Evolutionary conservation across 2,888 invertebrate species (phyloP).

Genomic region (Stratiomys singularior): DNA sequence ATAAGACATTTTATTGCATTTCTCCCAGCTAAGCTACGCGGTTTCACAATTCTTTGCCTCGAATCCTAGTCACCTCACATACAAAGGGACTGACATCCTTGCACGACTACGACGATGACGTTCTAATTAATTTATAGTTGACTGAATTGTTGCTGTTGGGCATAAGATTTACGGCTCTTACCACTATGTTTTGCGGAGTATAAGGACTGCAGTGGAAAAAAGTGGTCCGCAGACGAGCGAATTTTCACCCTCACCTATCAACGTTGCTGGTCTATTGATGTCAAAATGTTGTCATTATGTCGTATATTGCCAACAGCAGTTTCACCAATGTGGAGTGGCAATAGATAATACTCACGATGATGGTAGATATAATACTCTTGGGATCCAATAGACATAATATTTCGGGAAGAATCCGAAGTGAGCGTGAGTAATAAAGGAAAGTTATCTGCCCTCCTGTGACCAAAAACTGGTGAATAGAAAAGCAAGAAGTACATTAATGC

Average conservation of each 20-base stretch:
- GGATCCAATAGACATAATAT: slow-evolving; percentile 12
- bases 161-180: background rate
- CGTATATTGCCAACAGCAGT: background rate
- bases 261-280: background rate
- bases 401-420: background rate
- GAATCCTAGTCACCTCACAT: background rate
- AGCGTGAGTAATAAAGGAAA: background rate
- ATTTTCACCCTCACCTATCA: background rate
- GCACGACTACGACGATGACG: background rate
- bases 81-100: slow-evolving; percentile 8
- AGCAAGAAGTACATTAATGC: too few relatives aligned
- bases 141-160: slow-evolving; percentile 21
- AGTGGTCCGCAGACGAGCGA: background rate
- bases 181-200: background rate
- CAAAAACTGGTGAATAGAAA: background rate
- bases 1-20: slow-evolving; percentile 13
- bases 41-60: background rate
- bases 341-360: slow-evolving; percentile 1
- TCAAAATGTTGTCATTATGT: slow-evolving; percentile 1
- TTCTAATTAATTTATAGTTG: slow-evolving; percentile 28
- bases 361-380: slow-evolving; percentile 8
- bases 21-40: background rate
- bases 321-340: background rate
- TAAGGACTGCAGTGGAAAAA: background rate
- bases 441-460: background rate